A percentile compares a stretch with the other conserved stretches of the same genome.
phyloP scores from a whole-genome alignment of 2,113 vertebrate species.

The Ciconia stormi region DNA sequence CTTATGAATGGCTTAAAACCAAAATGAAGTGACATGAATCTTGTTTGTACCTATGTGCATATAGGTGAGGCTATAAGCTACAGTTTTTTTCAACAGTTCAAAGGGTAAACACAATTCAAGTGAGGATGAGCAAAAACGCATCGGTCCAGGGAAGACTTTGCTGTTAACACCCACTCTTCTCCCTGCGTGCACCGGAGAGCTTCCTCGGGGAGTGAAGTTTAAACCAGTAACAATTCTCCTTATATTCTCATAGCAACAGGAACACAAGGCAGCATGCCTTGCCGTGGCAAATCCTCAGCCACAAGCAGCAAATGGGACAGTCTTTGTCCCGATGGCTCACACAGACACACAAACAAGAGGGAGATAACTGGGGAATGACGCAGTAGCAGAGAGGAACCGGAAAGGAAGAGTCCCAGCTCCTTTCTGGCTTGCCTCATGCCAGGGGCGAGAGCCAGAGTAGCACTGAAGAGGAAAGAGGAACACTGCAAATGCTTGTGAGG shows the following conservation, averaged over 20 bases:
- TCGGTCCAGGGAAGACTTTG: neutral
- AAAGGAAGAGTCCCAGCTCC: neutral
- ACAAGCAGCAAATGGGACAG: neutral
- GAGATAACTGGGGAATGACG: neutral
- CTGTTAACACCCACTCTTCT: neutral
- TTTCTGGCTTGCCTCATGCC: neutral
- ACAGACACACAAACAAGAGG: neutral
- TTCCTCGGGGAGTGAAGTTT: neutral
- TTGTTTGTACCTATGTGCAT: neutral
- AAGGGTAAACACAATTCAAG: neutral
- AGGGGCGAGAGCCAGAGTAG: neutral
- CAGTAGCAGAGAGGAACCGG: neutral
- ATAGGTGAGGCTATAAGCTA: neutral
- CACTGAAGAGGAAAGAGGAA: neutral
- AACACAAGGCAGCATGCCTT: neutral
- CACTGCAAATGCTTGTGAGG: neutral
- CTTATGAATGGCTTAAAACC: neutral
- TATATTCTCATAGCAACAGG: neutral
- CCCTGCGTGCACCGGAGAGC: neutral
- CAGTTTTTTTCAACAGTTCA: neutral
- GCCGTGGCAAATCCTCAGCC: too few species aligned
- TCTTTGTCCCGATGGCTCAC: neutral
- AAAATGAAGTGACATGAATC: neutral
- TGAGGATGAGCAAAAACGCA: neutral
- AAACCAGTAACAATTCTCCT: neutral